Evolutionary conservation across 2,888 invertebrate genomes (phyloP).

Genomic region (Tinea trinotella): DNA sequence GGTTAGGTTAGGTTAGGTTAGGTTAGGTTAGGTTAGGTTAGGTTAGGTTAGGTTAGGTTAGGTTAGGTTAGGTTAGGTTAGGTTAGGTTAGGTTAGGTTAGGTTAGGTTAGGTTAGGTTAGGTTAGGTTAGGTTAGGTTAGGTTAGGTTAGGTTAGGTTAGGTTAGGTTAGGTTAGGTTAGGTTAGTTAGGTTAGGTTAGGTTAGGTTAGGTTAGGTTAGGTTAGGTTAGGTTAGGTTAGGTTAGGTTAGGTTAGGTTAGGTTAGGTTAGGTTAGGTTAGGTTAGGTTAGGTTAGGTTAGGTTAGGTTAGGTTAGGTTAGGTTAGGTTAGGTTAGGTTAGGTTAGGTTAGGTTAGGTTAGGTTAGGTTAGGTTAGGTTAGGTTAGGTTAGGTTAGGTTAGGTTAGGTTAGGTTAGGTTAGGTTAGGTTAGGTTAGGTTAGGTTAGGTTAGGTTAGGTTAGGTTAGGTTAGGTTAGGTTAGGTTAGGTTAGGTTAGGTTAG

Average conservation of each 20-base stretch:
- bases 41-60: slow-evolving; percentile 26
- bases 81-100: slow-evolving; percentile 24
- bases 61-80: slow-evolving; percentile 24
- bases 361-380: slow-evolving; percentile 24
- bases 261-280: slow-evolving; percentile 23
- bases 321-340: slow-evolving; percentile 22
- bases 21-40: slow-evolving; percentile 22
- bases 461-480: slow-evolving; percentile 22
- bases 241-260: slow-evolving; percentile 23
- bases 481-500: slow-evolving; percentile 25
- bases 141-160: slow-evolving; percentile 27
- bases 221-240: slow-evolving; percentile 24
- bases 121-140: slow-evolving; percentile 26
- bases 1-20: slow-evolving; percentile 23
- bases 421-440: slow-evolving; percentile 24
- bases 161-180: slow-evolving; percentile 27
- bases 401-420: slow-evolving; percentile 23
- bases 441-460: slow-evolving; percentile 23
- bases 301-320: slow-evolving; percentile 23
- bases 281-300: slow-evolving; percentile 23
- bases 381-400: slow-evolving; percentile 23
- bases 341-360: slow-evolving; percentile 23
- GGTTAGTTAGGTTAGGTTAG: slow-evolving; percentile 27
- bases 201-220: slow-evolving; percentile 24
- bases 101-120: slow-evolving; percentile 24